Percentiles rank a stretch among this genome's conserved stretches.
Conservation (phyloP, 2,797 vertebrate species). For the Spinibarbus caldwelli region DNA sequence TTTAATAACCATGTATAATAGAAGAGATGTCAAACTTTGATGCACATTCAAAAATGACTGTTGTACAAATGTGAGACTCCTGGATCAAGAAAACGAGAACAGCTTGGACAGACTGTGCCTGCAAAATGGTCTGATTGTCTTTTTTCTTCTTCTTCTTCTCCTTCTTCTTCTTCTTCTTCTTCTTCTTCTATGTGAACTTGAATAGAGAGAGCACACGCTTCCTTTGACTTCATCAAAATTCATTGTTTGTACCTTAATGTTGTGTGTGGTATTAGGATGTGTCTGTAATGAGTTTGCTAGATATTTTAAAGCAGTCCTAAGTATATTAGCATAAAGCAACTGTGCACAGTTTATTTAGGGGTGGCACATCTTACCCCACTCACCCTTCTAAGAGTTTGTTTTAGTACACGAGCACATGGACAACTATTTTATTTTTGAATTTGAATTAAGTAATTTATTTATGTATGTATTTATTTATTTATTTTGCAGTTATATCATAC, state of each 20-base stretch:
- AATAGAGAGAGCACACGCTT: conserved; percentile 17
- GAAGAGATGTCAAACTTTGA: conserved; percentile 41
- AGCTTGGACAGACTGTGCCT: conserved; percentile 2
- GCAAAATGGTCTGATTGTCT: conserved; percentile 5
- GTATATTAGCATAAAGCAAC: neutral
- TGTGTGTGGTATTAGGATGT: conserved; percentile 25
- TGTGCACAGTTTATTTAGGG: neutral
- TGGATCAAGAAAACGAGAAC: conserved; percentile 19
- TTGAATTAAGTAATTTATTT: neutral
- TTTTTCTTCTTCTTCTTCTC: neutral
- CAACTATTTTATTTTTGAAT: neutral
- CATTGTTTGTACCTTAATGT: conserved; percentile 21
- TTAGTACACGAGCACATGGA: neutral
- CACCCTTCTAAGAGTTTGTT: neutral
- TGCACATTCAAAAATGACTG: conserved; percentile 29
- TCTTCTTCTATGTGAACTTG: conserved; percentile 12
- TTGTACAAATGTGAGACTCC: neutral
- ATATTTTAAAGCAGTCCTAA: neutral
- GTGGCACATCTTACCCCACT: neutral
- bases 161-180: neutral
- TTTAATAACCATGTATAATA: conserved; percentile 53
- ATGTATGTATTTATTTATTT: neutral
- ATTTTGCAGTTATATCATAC: neutral
- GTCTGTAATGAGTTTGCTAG: neutral
- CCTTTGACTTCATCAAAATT: conserved; percentile 39